phyloP scores from a whole-genome alignment of 1,140 invertebrate species.

The Zaprionus vittiger region DNA sequence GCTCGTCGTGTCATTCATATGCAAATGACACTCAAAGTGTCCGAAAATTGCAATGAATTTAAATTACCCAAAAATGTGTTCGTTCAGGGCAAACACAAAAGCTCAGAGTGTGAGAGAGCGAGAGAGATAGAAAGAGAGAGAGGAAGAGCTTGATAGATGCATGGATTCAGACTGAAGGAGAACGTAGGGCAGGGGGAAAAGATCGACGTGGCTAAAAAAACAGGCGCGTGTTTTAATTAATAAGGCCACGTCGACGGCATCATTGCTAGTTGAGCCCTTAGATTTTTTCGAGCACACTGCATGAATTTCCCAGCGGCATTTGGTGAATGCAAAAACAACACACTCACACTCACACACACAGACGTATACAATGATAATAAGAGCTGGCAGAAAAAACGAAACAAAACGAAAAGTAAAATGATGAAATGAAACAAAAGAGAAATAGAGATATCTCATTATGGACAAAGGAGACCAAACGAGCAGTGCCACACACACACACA shows the following conservation, averaged over 20 bases:
- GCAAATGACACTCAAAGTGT: slow-evolving; percentile 58
- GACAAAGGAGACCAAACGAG: slow-evolving; percentile 70
- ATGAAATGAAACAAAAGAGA: slow-evolving; percentile 79
- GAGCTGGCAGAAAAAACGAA: slow-evolving; percentile 16
- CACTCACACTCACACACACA: slow-evolving; percentile 38
- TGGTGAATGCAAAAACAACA: slow-evolving; percentile 75
- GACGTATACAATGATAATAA: slow-evolving; percentile 21
- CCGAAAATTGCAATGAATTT: slow-evolving; percentile 70
- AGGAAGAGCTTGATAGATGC: slow-evolving; percentile 14
- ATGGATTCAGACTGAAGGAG: not conserved
- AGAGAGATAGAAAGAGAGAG: not conserved
- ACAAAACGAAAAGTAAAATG: slow-evolving; percentile 49
- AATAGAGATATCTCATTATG: slow-evolving; percentile 82
- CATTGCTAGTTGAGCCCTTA: slow-evolving; percentile 71
- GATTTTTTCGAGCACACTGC: slow-evolving; percentile 51
- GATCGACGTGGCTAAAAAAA: slow-evolving; percentile 28
- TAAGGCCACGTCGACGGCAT: slow-evolving; percentile 70
- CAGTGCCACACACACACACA: slow-evolving; percentile 18
- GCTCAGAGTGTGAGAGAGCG: not conserved
- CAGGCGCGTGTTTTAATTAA: slow-evolving; percentile 75
- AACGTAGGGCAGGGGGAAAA: not conserved
- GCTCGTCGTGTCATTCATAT: slow-evolving; percentile 52
- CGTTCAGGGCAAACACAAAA: slow-evolving; percentile 2
- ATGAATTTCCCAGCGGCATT: slow-evolving; percentile 77
- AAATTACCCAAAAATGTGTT: slow-evolving; percentile 60